Evolutionary conservation across 2,888 invertebrate species (phyloP), one percentile per base, ranked within the genome.

Genomic region (Eumerus sabulonum): DNA sequence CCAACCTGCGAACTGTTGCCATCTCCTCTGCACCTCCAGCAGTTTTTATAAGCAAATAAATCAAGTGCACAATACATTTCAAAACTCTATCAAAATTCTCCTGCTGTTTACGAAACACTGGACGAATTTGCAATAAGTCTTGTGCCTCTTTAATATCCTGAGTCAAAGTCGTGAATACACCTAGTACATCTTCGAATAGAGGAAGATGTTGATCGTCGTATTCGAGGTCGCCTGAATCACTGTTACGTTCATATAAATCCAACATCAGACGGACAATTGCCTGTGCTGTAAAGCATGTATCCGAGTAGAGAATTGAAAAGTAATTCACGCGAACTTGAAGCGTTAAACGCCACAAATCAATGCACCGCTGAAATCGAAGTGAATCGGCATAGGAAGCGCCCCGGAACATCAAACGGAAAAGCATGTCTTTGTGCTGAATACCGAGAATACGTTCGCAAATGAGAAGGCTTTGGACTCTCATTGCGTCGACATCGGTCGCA

Each of bases 401-500:
- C 79, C 94, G 90, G 87, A 92, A 93, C 91, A 93, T 93, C 77
- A 94, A 89, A 51, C 94, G 91, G 89, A 94, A 96, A 71, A 96
- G 92, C 70, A 95, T 95, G 88, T 98, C 97, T 88, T 95, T 95
- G 90, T 98, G 97, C 83, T 92, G 90, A 0, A 93, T 91, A 0
- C 97, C 97, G 18, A 98, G 91, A 85, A 98, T 94, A 84, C 98
- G 91, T 89, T 96, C 95, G 82, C 95, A 94, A 83, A 98, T 95
- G 38, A 98, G 90, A 83, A 98, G 90, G 85, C 96, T 94, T 90
- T 98, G 96, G 87, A 94, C 93, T 84, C 96, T 91, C 91, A 98
- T 93, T 44, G 93, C 93, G 90, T 98, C 97, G 84, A 95, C 91
- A 90, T 98, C 97, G 0, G 92, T 91, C 53, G 94, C 92, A 47